These are phyloP conservation scores for Biston betularia DNA, from an alignment of 2,888 invertebrate genomes.

Conservation along the genomic window DNA sequence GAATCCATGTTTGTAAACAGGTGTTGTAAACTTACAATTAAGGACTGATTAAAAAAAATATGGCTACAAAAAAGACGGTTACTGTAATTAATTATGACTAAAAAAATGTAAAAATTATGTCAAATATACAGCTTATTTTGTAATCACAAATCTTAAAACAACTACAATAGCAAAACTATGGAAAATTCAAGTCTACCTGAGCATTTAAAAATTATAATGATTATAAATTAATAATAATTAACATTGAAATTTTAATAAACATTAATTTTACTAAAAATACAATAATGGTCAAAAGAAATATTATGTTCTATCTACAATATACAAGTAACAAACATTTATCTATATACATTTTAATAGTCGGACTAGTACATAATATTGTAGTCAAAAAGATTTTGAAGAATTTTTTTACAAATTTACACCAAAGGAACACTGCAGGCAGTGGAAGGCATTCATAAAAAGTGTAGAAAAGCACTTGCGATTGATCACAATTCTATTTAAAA, in stretches of 20 bases:
- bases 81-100: constrained; percentile 67
- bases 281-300: constrained; percentile 83
- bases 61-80: constrained; percentile 79
- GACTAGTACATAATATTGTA: constrained; percentile 81
- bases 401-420: constrained; percentile 78
- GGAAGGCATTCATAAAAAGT: constrained; percentile 49
- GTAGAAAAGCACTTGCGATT: constrained; percentile 29
- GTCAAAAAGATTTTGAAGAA: constrained; percentile 69
- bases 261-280: constrained; percentile 77
- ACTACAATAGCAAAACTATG: constrained; percentile 59
- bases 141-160: constrained; percentile 56
- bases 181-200: constrained; percentile 71
- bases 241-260: constrained; percentile 74
- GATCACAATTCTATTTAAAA: not conserved
- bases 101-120: constrained; percentile 61
- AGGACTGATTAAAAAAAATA: constrained; percentile 81
- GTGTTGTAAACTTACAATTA: constrained; percentile 82
- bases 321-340: constrained; percentile 86
- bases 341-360: constrained; percentile 83
- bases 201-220: constrained; percentile 69
- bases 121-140: constrained; percentile 65
- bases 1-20: constrained; percentile 83
- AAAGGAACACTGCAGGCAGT: constrained; percentile 66
- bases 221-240: constrained; percentile 72
- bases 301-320: constrained; percentile 84